phyloP scores from a whole-genome alignment of 2,888 invertebrate species.

The Ophion obscuratus region DNA sequence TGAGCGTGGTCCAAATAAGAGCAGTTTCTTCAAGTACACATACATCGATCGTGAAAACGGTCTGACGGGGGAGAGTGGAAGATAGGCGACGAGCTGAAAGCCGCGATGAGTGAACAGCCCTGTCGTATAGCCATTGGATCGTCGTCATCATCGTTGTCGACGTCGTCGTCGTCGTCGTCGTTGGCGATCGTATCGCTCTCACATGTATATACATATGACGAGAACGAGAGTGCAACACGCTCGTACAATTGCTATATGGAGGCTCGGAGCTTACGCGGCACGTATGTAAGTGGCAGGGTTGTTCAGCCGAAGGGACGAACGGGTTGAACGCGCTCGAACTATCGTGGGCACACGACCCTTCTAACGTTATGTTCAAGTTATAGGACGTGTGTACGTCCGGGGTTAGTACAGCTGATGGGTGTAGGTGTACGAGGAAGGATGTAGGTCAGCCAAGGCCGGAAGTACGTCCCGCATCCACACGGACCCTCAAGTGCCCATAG shows the following conservation, averaged over 20 bases:
- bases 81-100: constrained; percentile 44
- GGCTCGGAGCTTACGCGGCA: constrained; percentile 45
- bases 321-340: constrained; percentile 51
- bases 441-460: constrained; percentile 63
- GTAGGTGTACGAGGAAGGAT: constrained; percentile 46
- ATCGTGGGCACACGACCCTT: constrained; percentile 28
- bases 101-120: constrained; percentile 45
- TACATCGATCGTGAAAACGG: constrained; percentile 26
- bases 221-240: constrained; percentile 14
- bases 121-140: constrained; percentile 37
- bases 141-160: constrained; percentile 32
- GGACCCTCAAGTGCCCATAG: constrained; percentile 38
- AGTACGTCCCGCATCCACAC: constrained; percentile 44
- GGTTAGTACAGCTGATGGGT: constrained; percentile 24
- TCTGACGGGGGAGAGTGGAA: background rate
- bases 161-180: constrained; percentile 28
- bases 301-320: constrained; percentile 37
- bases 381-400: constrained; percentile 26
- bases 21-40: background rate
- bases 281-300: constrained; percentile 48
- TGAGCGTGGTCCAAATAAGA: background rate
- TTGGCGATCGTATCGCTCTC: constrained; percentile 21
- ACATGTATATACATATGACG: constrained; percentile 12
- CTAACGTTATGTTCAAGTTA: constrained; percentile 49
- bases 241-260: constrained; percentile 22